phyloP scores from a whole-genome alignment of 30 jellyfish, hydroid and myxozoan species.

The Aurelia aurita region DNA sequence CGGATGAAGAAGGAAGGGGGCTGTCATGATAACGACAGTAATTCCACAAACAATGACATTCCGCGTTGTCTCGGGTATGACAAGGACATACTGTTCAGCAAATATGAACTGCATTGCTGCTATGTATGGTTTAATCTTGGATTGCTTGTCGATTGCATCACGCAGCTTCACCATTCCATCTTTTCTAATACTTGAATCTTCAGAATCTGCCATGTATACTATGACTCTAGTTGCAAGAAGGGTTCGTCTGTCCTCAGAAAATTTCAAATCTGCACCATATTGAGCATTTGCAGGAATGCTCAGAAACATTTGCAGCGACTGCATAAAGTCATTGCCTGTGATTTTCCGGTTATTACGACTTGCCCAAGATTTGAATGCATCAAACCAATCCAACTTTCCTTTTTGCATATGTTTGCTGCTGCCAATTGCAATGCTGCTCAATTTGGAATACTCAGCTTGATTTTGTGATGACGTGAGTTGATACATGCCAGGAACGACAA shows the following conservation, averaged over 20 bases:
- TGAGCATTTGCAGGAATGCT: constrained; percentile 3
- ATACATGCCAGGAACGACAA: constrained; percentile 56
- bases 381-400: constrained; percentile 38
- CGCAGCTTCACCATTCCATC: constrained; percentile 41
- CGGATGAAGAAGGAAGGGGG: constrained; percentile 80
- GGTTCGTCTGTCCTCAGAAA: constrained; percentile 1
- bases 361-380: constrained; percentile 54
- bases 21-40: constrained; percentile 75
- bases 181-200: constrained; percentile 11
- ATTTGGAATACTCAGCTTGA: constrained; percentile 26
- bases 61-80: constrained; percentile 65
- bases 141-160: constrained; percentile 14
- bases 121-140: constrained; percentile 3
- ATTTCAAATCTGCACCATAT: constrained; percentile 6
- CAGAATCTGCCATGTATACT: constrained; percentile 25
- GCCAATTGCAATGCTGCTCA: constrained; percentile 14
- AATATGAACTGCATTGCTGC: constrained; percentile 50
- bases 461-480: neutral
- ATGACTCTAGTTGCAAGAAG: constrained; percentile 23
- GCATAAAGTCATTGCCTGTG: constrained; percentile 15
- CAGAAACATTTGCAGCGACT: constrained; percentile 31
- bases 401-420: constrained; percentile 18
- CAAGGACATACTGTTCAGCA: constrained; percentile 65
- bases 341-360: neutral
- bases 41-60: constrained; percentile 67